Percentiles rank a stretch among this genome's conserved stretches.
Evolutionary conservation across 2,888 invertebrate genomes (phyloP).

Genomic region (Pristionchus fissidentatus): DNA sequence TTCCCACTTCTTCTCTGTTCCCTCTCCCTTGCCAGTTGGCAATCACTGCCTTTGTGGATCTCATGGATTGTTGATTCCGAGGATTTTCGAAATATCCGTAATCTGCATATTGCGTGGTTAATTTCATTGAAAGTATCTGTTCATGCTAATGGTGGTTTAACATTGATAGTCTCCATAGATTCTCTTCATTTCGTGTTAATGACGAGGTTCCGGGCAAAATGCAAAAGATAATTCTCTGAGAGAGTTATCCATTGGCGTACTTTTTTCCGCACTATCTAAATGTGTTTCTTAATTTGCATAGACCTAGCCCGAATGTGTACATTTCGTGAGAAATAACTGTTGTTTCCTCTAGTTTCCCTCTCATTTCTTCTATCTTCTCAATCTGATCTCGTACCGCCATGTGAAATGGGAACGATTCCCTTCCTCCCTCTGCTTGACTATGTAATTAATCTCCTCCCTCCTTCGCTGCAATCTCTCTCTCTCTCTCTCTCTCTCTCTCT

Average conservation of each 20-base stretch:
- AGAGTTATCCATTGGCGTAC: no score
- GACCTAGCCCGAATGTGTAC: no score
- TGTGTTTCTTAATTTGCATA: no score
- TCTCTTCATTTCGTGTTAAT: background rate
- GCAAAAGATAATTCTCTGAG: no score
- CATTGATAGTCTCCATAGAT: no score
- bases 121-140: no score
- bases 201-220: no score
- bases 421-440: background rate
- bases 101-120: no score
- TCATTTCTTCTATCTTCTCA: background rate
- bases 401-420: conserved; percentile 5
- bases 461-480: background rate
- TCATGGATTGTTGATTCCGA: no score
- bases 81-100: no score
- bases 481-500: background rate
- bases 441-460: background rate
- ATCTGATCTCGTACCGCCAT: conserved; percentile 2
- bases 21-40: conserved; percentile 4
- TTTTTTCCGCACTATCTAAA: no score
- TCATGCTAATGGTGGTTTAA: no score
- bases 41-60: conserved; percentile 26
- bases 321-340: background rate
- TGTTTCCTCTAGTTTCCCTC: background rate
- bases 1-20: background rate